Base-by-base conservation (phyloP, 1,140 invertebrate genomes). In the Musca domestica region DNA sequence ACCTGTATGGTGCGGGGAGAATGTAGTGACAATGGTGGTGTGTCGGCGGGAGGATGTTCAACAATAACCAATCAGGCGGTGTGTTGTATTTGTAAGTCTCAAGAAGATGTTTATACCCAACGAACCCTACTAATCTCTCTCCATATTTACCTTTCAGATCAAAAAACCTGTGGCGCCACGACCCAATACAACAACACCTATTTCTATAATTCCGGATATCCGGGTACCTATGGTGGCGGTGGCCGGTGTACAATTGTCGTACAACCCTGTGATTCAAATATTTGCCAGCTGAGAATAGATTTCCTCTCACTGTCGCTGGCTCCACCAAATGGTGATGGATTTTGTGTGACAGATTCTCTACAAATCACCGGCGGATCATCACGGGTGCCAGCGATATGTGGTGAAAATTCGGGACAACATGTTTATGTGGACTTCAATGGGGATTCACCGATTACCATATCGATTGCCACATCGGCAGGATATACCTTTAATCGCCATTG, bases 121-220 rank as follows among this genome's bases (percentile, higher is more conserved):
- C 4, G 34, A 12, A 41, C 4, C 34, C 10, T 19, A 34, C 17
- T 65, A 54, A 61, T 7, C 12, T 48, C 12, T 48, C 19, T 30
- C 20, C 10, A 54, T 46, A 25, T 67, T 22, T 34, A 22, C 14
- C 9, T 64, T 56, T 67, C 66, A 93, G 91, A 92, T 79, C 86
- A 89, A 71, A 85, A 86, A 70, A 83, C 85, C 0, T 93, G 91
- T 73, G 90, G 91, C 4, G 83, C 84, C 9, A 86, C 85, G 0
- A 89, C 91, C 1, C 86, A 86, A 20, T 83, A 88, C 49, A 94
- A 94, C 73, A 92, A 93, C 67, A 94, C 92, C 0, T 94, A 94
- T 76, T 95, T 94, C 77, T 86, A 89, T 2, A 94, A 89, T 80
- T 87, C 87, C 0, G 87, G 86, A 2, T 92, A 90, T 83, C 90